Percentiles rank a stretch among this genome's conserved stretches.
phyloP scores from a whole-genome alignment of 2,888 invertebrate genomes.

The Megaustenia siamemsis region DNA sequence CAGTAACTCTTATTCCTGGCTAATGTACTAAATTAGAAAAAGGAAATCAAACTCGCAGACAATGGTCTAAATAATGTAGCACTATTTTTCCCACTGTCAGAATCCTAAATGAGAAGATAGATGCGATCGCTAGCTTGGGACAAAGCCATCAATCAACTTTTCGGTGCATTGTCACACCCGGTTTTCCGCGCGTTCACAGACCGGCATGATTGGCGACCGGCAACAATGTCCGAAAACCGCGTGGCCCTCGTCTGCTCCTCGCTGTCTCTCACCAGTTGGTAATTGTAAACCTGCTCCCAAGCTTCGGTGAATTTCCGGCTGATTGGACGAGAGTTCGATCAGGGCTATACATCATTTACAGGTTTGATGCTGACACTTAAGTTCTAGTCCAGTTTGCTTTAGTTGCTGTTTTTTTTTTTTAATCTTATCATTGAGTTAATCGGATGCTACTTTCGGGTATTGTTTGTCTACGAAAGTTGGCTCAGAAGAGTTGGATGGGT shows the following conservation, averaged over 20 bases:
- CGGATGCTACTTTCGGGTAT: too few relatives aligned
- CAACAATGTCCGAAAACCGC: conserved; percentile 23
- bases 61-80: conserved; percentile 9
- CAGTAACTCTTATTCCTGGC: too few relatives aligned
- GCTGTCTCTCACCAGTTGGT: conserved; percentile 28
- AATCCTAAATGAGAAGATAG: conserved; percentile 12
- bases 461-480: too few relatives aligned
- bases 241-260: conserved; percentile 11
- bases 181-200: conserved; percentile 17
- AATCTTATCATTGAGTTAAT: too few relatives aligned
- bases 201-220: conserved; percentile 18
- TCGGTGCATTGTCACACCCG: conserved; percentile 20
- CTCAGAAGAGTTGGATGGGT: too few relatives aligned
- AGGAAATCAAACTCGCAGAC: conserved; percentile 3
- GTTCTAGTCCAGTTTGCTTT: neutral
- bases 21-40: neutral
- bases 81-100: neutral
- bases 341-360: conserved; percentile 27
- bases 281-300: conserved; percentile 1
- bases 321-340: conserved; percentile 2
- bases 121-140: neutral
- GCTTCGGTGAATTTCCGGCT: conserved; percentile 25
- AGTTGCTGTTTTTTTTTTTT: neutral
- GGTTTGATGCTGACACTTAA: neutral
- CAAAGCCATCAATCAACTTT: conserved; percentile 13